Conservation (phyloP, 2,797 vertebrate genomes). For the Atherinosoma microstoma region DNA sequence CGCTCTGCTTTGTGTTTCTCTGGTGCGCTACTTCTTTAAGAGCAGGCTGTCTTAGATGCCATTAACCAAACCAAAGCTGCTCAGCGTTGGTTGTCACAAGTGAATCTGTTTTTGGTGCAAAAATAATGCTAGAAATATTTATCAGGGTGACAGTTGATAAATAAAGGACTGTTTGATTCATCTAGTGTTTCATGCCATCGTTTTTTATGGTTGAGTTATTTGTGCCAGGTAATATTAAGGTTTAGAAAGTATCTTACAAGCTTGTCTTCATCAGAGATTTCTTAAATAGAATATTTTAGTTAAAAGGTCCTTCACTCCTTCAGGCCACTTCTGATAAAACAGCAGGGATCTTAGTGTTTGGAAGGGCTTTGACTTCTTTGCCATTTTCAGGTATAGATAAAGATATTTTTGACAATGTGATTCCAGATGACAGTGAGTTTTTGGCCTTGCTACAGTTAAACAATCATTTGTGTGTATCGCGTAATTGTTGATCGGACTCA, state of each 20-base stretch:
- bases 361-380: background rate
- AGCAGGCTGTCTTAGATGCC: conserved; percentile 36
- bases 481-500: background rate
- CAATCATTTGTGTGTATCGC: background rate
- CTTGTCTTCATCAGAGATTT: conserved; percentile 3
- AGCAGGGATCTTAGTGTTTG: background rate
- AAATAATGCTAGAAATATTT: background rate
- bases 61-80: conserved; percentile 74
- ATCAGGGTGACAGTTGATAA: background rate
- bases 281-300: background rate
- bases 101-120: background rate
- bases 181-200: background rate
- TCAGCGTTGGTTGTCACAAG: conserved; percentile 12
- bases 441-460: background rate
- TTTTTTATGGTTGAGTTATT: background rate
- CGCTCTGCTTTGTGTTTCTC: conserved; percentile 61
- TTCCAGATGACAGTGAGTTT: background rate
- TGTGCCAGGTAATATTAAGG: background rate
- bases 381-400: background rate
- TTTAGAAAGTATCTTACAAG: background rate
- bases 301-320: background rate
- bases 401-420: background rate
- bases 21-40: conserved; percentile 32
- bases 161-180: background rate
- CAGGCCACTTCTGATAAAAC: background rate